Conservation (phyloP, 2,888 invertebrate species). For the Pyralis farinalis region DNA sequence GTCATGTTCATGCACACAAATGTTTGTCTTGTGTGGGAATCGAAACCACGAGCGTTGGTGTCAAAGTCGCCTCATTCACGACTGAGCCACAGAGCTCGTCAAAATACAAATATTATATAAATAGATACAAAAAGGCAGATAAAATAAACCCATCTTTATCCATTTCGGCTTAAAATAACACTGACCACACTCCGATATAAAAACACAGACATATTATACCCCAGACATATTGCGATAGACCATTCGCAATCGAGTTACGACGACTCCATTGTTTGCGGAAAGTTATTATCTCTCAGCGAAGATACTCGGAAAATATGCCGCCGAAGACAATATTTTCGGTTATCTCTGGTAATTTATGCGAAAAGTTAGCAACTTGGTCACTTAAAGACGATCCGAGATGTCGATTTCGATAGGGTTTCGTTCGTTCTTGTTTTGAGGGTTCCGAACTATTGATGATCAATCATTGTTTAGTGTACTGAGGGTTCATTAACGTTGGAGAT, state of each 20-base stretch:
- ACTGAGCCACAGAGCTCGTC: too few species aligned
- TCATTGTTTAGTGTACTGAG: not conserved
- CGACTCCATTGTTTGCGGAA: slow-evolving; percentile 54
- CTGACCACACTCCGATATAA: too few species aligned
- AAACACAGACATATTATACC: not conserved
- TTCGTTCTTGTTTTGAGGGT: not conserved
- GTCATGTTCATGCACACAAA: too few species aligned
- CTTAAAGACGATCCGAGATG: slow-evolving; percentile 62
- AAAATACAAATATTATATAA: too few species aligned
- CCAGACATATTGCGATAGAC: not conserved
- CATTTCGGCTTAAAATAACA: too few species aligned
- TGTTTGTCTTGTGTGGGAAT: too few species aligned
- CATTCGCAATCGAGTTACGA: slow-evolving; percentile 34
- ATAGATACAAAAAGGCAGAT: too few species aligned
- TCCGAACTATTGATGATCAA: not conserved
- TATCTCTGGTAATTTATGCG: slow-evolving; percentile 76
- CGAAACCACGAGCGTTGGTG: too few species aligned
- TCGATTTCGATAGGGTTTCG: slow-evolving; percentile 49
- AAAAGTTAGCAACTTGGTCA: slow-evolving; percentile 68
- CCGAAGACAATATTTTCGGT: slow-evolving; percentile 77
- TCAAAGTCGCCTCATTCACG: too few species aligned
- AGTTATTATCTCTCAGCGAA: slow-evolving; percentile 51
- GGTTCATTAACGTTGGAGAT: too few species aligned
- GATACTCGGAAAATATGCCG: slow-evolving; percentile 67
- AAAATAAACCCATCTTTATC: too few species aligned